Base-by-base conservation (phyloP, 2,797 vertebrate genomes). In the Salarias fasciatus region DNA sequence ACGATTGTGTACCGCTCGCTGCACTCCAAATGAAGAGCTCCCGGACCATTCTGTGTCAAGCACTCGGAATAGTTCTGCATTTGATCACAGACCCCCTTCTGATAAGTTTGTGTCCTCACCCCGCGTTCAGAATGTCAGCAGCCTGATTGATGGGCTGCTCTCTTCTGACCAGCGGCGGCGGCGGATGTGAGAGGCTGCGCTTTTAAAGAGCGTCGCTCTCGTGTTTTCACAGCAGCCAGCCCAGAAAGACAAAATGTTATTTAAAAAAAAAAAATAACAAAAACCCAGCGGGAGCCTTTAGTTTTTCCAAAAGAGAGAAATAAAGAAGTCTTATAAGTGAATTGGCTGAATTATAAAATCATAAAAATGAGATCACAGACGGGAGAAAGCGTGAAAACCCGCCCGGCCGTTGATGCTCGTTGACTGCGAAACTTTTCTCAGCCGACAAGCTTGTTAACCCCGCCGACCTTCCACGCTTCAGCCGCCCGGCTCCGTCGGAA, bases 11-110 rank as follows among this genome's bases (percentile, higher is more conserved):
- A 68, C 73, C 72, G 63, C 77, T 81, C 28, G 15, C 18, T 69
- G 66, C 74, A 48, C 84, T 88, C 72, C 68, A 84, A 11, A 2
- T 82, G 58, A 76, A 80, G 77, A 64, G 80, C 69, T 63, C 45
- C 70, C 57, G 31, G 50, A 72, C 70, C 37, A 8, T 79, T 85
- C 81, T 8, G 53, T 72, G 56, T 88, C 75, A 54, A 85, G 80
- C 51, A 63, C 67, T 67, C 52, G 40, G 47, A 62, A 79, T 68
- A 52, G 57, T 72, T 54, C 41, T 44, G 63, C 52, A 28, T 82
- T 83, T 70, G 68, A 76, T 84, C 64, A 44, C 9, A 0, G 48
- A 59, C 54, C 55, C 43, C 66, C 43, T 50, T 62, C 65, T 66
- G 35, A 53, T 35, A 67, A 42, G 65, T 82, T 64, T 64, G 57